Evolutionary conservation across 37 sponge, comb jelly and placozoan genomes (phyloP).

Genomic region (Theonella swinhoei): DNA sequence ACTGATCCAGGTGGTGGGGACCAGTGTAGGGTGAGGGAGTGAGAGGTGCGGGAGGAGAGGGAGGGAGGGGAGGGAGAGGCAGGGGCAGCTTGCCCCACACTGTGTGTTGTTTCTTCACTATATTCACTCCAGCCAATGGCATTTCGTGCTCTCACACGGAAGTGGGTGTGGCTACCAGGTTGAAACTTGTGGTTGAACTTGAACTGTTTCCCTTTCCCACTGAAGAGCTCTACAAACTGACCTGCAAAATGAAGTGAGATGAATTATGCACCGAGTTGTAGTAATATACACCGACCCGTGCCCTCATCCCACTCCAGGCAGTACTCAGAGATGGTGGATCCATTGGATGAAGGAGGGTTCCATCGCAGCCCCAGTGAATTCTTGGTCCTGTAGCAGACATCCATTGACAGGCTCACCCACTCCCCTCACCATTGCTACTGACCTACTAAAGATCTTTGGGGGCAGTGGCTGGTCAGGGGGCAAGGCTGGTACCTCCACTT

Average conservation of each 20-base stretch:
- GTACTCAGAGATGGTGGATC: conserved; percentile 62
- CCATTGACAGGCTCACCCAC: background rate
- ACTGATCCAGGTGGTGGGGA: conserved; percentile 28
- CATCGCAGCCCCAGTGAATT: conserved; percentile 56
- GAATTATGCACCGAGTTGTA: background rate
- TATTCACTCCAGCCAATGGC: conserved; percentile 44
- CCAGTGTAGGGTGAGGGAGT: conserved; percentile 34
- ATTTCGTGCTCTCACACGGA: conserved; percentile 61
- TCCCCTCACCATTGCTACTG: background rate
- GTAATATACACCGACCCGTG: background rate
- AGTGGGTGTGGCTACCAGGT: conserved; percentile 24
- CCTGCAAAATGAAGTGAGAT: conserved; percentile 18
- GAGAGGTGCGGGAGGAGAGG: conserved; percentile 4
- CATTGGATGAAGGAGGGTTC: conserved; percentile 71
- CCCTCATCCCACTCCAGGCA: conserved; percentile 67
- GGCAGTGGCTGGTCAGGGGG: conserved; percentile 24
- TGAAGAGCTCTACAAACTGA: conserved; percentile 30
- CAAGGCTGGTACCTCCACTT: conserved; percentile 23
- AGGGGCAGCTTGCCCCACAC: conserved; percentile 42
- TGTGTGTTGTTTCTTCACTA: conserved; percentile 45
- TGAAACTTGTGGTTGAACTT: conserved; percentile 35
- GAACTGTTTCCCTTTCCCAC: conserved; percentile 59
- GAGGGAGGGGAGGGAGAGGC: conserved; percentile 49
- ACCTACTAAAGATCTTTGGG: conserved; percentile 26
- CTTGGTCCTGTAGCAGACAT: conserved; percentile 34